Evolutionary conservation across 2,113 vertebrate genomes (phyloP), one percentile per base, ranked within the genome.

Genomic region (Dicaeum eximium): DNA sequence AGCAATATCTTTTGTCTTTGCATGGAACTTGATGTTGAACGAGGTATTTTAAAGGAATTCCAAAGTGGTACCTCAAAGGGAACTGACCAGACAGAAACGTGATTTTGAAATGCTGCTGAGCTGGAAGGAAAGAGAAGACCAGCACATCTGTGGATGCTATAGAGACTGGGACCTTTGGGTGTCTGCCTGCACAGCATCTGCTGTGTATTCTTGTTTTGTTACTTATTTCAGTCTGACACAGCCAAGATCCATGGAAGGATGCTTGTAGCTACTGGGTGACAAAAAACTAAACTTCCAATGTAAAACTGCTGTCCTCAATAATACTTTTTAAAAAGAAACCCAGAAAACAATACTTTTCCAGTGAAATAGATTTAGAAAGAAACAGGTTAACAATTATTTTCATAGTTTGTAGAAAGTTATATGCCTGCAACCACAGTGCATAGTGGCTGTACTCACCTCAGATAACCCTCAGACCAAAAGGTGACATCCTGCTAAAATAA

Each of bases 61-160:
- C 64, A 78, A 89, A 60, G 37, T 57, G 69, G 44, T 88, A 60
- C 87, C 89, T 97, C 78, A 67, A 83, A 94, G 48, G 65, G 62
- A 92, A 79, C 57, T 65, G 75, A 86, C 44, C 80, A 96, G 94
- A 84, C 69, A 87, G 66, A 88, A 92, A 67, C 51, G 67, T 80
- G 85, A 90, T 95, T 95, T 78, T 95, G 72, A 95, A 90, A 96
- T 66, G 50, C 24, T 92, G 90, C 54, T 88, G 79, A 78, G 58
- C 80, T 93, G 92, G 48, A 90, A 85, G 45, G 88, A 80, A 90
- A 91, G 57, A 44, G 67, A 86, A 80, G 54, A 96, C 72, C 58
- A 81, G 80, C 61, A 91, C 74, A 95, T 65, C 71, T 88, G 78
- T 38, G 65, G 65, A 65, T 93, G 53, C n/a, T 71, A 31, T 33